Conservation (phyloP, 2,797 vertebrate species). For the Phyllotis vaccarum region DNA sequence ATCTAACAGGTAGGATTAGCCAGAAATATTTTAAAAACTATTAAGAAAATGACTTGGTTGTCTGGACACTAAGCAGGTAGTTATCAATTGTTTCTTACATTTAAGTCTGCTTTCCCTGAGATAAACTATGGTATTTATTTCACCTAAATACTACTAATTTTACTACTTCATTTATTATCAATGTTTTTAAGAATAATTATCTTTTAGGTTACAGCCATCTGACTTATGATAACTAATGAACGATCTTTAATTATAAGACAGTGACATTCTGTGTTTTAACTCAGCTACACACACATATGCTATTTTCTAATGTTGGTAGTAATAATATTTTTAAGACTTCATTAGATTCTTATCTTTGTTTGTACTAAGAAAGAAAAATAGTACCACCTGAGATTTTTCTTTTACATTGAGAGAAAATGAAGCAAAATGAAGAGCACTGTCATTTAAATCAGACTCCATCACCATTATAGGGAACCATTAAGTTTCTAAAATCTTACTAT, state of each 20-base stretch:
- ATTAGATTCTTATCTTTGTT: neutral
- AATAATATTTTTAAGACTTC: neutral
- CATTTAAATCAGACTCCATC: neutral
- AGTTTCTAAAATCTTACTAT: conserved; percentile 1
- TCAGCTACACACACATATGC: neutral
- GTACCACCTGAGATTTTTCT: neutral
- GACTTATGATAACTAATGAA: conserved; percentile 64
- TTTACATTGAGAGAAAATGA: neutral
- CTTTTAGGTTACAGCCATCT: conserved; percentile 9
- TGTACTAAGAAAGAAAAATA: neutral
- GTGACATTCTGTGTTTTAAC: conserved; percentile 17
- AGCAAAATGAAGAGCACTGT: neutral
- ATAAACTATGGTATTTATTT: neutral
- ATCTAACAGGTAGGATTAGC: neutral
- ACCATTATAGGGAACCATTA: neutral
- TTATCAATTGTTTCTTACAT: neutral
- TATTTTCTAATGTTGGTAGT: conserved; percentile 39
- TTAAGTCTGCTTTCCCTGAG: neutral
- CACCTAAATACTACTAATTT: conserved; percentile 23
- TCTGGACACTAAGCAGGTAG: neutral
- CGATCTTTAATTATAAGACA: conserved; percentile 9
- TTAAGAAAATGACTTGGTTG: neutral
- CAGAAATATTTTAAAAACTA: neutral
- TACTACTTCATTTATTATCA: conserved; percentile 55
- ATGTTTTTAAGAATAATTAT: conserved; percentile 52